A percentile compares a stretch with the other conserved stretches of the same genome.
Conservation (phyloP, 1,140 invertebrate species). For the Caenorhabditis tropicalis region DNA sequence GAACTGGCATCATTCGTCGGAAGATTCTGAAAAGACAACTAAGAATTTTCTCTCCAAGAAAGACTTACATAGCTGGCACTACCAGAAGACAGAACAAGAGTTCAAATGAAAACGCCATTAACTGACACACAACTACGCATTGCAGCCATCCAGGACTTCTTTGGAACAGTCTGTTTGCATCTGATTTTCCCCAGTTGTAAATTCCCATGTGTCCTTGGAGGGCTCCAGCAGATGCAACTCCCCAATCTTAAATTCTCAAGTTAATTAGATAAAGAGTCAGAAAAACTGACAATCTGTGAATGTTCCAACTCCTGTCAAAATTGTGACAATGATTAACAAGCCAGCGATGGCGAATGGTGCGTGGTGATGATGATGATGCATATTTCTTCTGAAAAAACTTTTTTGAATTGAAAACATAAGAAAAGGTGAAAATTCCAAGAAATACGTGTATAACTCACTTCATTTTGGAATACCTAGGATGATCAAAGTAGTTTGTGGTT, state of each 20-base stretch:
- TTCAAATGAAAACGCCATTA: slow-evolving; percentile 15
- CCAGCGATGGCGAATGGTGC: slow-evolving; percentile 24
- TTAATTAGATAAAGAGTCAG: not conserved
- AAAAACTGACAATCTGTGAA: not conserved
- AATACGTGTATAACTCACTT: not conserved
- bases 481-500: not conserved
- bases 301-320: not conserved
- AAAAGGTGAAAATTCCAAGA: not conserved
- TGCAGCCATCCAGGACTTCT: slow-evolving; percentile 20
- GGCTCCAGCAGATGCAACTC: not conserved
- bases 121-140: slow-evolving; percentile 3
- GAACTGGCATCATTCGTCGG: slow-evolving; percentile 38
- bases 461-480: not conserved
- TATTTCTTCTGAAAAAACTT: not conserved
- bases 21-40: slow-evolving; percentile 13
- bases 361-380: slow-evolving; percentile 36
- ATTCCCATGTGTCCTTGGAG: not conserved
- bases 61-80: not conserved
- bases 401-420: not conserved
- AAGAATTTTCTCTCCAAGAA: too few species aligned
- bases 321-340: not conserved
- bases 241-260: not conserved
- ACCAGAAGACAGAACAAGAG: slow-evolving; percentile 12
- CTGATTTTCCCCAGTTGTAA: not conserved
- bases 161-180: not conserved